These are phyloP conservation scores for Cotesia glomerata DNA, from an alignment of 1,140 invertebrate genomes.

Conservation along the genomic window DNA sequence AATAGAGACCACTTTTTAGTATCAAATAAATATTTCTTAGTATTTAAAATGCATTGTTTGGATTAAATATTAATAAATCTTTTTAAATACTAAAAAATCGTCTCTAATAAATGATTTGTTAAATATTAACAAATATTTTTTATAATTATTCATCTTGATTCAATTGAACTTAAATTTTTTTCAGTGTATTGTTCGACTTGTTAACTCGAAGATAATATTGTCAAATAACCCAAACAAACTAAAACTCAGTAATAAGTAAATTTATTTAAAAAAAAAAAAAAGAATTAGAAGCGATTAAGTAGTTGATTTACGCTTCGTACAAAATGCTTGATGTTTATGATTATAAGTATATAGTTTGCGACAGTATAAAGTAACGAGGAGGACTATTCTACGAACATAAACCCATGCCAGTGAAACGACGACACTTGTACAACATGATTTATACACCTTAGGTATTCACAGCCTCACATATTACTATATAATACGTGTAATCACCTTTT, in stretches of 20 bases:
- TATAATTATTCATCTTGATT: too few species aligned
- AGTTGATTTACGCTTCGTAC: constrained; percentile 51
- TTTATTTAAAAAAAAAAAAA: neutral
- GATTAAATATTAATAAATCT: too few species aligned
- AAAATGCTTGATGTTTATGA: constrained; percentile 15
- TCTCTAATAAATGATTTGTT: too few species aligned
- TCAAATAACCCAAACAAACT: neutral
- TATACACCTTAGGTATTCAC: constrained; percentile 27
- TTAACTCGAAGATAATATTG: too few species aligned
- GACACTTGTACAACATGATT: constrained; percentile 28
- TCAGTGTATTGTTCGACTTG: too few species aligned
- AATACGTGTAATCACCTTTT: constrained; percentile 32
- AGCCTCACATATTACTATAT: constrained; percentile 17
- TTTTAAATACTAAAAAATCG: too few species aligned
- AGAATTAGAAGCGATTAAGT: constrained; percentile 53
- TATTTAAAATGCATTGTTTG: too few species aligned
- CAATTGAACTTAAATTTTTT: too few species aligned
- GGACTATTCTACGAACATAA: constrained; percentile 20
- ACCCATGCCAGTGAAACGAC: constrained; percentile 22
- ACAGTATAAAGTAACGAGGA: constrained; percentile 4
- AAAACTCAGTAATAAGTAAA: neutral
- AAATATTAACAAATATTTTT: too few species aligned
- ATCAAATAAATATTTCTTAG: too few species aligned
- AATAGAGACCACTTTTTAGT: too few species aligned
- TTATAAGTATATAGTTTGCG: neutral